Evolutionary conservation across 2,888 invertebrate genomes (phyloP).

Genomic region (Bimastos eiseni): DNA sequence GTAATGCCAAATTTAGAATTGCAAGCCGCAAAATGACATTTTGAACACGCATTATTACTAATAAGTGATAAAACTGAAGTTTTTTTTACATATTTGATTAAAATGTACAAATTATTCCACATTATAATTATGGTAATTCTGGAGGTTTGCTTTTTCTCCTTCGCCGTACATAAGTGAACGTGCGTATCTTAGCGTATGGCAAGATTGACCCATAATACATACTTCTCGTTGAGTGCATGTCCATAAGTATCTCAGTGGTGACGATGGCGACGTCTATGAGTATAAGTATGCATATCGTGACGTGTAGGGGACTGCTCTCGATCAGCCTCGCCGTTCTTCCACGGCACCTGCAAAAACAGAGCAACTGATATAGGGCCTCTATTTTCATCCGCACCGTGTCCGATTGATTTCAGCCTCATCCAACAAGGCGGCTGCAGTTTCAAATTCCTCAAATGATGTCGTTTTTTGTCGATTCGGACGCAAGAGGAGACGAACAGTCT

Average conservation of each 20-base stretch:
- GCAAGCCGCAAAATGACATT: no score
- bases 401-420: background rate
- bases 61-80: no score
- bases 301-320: constrained; percentile 22
- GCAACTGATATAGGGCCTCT: background rate
- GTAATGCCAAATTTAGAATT: no score
- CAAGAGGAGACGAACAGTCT: background rate
- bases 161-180: background rate
- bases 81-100: no score
- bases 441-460: background rate
- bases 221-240: constrained; percentile 30
- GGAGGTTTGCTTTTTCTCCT: no score
- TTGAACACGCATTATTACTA: no score
- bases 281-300: constrained; percentile 26
- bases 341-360: constrained; percentile 1
- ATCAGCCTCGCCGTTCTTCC: constrained; percentile 26
- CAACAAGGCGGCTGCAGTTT: background rate
- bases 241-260: constrained; percentile 26
- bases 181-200: background rate
- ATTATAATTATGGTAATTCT: no score
- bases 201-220: background rate
- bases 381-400: background rate
- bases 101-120: no score
- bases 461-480: background rate
- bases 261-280: constrained; percentile 28